Base-by-base conservation (phyloP, 2,797 vertebrate species). In the Hoplostethus mediterraneus region DNA sequence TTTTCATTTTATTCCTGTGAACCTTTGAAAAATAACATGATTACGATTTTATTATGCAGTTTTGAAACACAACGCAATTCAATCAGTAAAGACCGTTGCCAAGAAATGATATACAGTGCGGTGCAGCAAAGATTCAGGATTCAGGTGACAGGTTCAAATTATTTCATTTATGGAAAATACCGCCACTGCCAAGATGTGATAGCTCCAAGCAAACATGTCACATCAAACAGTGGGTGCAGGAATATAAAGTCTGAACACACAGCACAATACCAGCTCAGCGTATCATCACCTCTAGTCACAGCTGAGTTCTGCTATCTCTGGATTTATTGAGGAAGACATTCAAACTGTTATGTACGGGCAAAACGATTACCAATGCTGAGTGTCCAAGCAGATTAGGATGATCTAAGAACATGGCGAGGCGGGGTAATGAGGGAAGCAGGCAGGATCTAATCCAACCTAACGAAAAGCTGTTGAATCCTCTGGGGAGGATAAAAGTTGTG, bases 141-240 rank as follows among this genome's bases (percentile, higher is more conserved):
- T 28, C 28, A 28, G 51, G 14, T 54, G 53, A 49, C 16, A 38
- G 17, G 53, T 17, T 49, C 5, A 7, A 54, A 40, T 58, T 12
- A 25, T 48, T 40, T 17, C 3, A 40, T 38, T 53, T 51, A 33
- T 14, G n/a, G 36, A 38, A 64, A 57, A 51, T 17, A 45, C 25
- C n/a, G 16, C 31, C 44, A 12, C 51, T 63, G 59, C 52, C 42
- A 36, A 30, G 4, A 61, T 6, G 40, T 54, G 62, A 70, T 16
- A 8, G 60, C 70, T 73, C 30, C 14, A 57, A 70, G 64, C 60
- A 73, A 79, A 77, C 62, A 51, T 42, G 66, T 0, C 75, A 66
- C 52, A 77, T 82, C 58, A 85, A 84, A 83, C 67, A 28, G 42
- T 63, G 40, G 4, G 55, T 68, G 64, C 69, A 63, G 52, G 62